Percentiles rank a stretch among this genome's conserved stretches.
Conservation (phyloP, 2,888 invertebrate genomes). For the Hetaerina titia region DNA sequence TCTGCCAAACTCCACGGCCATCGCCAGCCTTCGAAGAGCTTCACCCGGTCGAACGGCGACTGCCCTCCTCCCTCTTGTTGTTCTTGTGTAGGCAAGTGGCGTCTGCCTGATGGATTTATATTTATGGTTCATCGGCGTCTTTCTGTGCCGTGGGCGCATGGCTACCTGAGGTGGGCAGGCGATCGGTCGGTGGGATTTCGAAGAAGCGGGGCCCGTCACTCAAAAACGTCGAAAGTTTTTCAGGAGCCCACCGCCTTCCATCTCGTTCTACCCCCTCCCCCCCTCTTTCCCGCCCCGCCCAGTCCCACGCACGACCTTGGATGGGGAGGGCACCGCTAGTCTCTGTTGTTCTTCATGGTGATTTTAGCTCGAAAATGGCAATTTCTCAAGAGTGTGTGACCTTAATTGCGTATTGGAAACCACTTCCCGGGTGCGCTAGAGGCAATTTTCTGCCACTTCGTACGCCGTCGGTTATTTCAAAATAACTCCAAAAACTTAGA, state of each 20-base stretch:
- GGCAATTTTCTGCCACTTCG: slow-evolving; percentile 19
- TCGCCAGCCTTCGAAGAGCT: no score
- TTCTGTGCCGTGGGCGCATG: neutral
- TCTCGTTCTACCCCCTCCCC: neutral
- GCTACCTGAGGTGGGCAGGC: neutral
- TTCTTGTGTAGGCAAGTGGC: neutral
- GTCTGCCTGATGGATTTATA: neutral
- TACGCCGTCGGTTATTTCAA: neutral
- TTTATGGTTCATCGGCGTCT: neutral
- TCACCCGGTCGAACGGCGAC: no score
- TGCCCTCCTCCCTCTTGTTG: no score
- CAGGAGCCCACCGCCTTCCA: no score
- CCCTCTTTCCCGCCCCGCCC: neutral
- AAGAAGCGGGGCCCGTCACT: neutral
- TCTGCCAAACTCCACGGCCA: neutral
- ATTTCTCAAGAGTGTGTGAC: slow-evolving; percentile 27
- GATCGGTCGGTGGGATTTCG: neutral
- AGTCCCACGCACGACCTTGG: neutral
- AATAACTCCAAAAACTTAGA: neutral
- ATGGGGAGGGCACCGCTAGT: neutral
- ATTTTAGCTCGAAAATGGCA: slow-evolving; percentile 4
- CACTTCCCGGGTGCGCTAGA: neutral
- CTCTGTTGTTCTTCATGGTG: neutral
- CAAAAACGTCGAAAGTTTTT: neutral
- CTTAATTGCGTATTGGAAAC: slow-evolving; percentile 27